Conservation (phyloP, 2,888 invertebrate species). For the Boloria euphrosyne region DNA sequence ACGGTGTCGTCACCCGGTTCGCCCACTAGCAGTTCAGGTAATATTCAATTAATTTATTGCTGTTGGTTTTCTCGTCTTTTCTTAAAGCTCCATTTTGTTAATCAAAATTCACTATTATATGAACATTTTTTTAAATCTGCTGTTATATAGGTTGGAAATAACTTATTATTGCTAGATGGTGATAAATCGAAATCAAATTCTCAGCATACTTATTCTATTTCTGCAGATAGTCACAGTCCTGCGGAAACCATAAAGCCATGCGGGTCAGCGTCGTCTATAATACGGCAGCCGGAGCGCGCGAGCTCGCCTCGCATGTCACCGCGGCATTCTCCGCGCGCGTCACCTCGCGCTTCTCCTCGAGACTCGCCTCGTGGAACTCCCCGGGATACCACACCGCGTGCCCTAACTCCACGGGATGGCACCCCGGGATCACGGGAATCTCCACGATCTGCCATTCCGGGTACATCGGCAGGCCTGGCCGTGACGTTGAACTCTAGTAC, state of each 20-base stretch:
- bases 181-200: too few relatives aligned
- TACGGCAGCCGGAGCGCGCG: slow-evolving; percentile 71
- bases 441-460: slow-evolving; percentile 75
- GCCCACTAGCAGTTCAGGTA: slow-evolving; percentile 91
- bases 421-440: slow-evolving; percentile 60
- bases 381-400: slow-evolving; percentile 51
- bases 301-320: slow-evolving; percentile 70
- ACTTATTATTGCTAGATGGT: too few relatives aligned
- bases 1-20: slow-evolving; percentile 89
- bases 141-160: too few relatives aligned
- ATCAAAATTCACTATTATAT: too few relatives aligned
- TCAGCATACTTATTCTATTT: neutral
- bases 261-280: slow-evolving; percentile 75
- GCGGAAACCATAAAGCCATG: slow-evolving; percentile 88
- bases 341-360: slow-evolving; percentile 66
- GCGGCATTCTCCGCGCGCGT: slow-evolving; percentile 67
- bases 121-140: too few relatives aligned
- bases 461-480: slow-evolving; percentile 84
- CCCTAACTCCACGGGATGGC: slow-evolving; percentile 51
- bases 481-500: slow-evolving; percentile 79
- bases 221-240: slow-evolving; percentile 85
- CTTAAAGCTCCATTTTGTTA: too few relatives aligned
- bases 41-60: too few relatives aligned
- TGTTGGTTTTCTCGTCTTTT: too few relatives aligned
- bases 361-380: slow-evolving; percentile 51